Evolutionary conservation across 2,888 invertebrate genomes (phyloP).

Genomic region (Epirrhoe tristata): DNA sequence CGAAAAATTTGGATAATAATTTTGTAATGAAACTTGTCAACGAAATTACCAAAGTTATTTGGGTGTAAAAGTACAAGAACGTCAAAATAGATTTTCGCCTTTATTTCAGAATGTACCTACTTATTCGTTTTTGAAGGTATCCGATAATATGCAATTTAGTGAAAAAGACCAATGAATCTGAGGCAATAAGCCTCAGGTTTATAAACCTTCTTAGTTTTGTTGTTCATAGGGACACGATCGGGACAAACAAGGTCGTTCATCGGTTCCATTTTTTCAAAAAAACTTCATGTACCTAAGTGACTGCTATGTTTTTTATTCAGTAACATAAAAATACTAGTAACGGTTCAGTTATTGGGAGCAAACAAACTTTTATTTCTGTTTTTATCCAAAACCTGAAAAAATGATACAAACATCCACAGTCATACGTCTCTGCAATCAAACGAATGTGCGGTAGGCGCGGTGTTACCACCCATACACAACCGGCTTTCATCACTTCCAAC

Average conservation of each 20-base stretch:
- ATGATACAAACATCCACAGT: conserved; percentile 14
- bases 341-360: conserved; percentile 2
- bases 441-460: conserved; percentile 31
- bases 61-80: neutral
- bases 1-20: neutral
- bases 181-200: neutral
- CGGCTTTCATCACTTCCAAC: conserved; percentile 24
- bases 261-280: no score
- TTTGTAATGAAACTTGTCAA: neutral
- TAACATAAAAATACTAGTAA: conserved; percentile 6
- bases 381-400: conserved; percentile 23
- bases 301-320: neutral
- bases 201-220: neutral
- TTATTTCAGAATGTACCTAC: neutral
- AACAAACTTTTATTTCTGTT: conserved; percentile 10
- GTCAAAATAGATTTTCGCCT: neutral
- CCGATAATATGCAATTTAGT: neutral
- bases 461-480: conserved; percentile 26
- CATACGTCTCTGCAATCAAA: conserved; percentile 31
- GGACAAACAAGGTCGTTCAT: no score
- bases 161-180: neutral
- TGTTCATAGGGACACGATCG: neutral
- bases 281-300: no score
- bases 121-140: neutral
- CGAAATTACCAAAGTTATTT: neutral